Base-by-base conservation (phyloP, 2,888 invertebrate species). In the Drosophila fulvimacula region DNA sequence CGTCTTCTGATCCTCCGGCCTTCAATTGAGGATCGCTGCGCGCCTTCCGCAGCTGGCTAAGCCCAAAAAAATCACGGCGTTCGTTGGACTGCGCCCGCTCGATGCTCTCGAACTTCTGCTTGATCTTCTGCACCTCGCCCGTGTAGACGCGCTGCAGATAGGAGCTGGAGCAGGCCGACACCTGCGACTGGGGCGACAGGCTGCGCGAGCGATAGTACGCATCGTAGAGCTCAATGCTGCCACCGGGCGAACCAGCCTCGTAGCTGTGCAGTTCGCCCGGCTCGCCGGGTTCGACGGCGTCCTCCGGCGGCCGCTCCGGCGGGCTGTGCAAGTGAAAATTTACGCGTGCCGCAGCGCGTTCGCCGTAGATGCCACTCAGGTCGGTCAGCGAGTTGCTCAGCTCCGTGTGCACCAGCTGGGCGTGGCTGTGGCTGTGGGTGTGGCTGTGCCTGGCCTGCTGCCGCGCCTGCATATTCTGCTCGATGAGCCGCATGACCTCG, bases 351-450 rank as follows among this genome's bases (percentile, higher is more conserved):
- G 82, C 93, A 75, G 95, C 94, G 30, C 93, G 94, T 91, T 97
- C 97, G 0, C 97, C 97, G 88, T 96, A 97, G n/a, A 96, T 93
- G 79, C 97, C 97, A 88, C 96, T 96, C 62, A 97, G 93, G 92
- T 96, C 95, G 36, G 96, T 91, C 6, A 91, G 79, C 0, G 93
- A 93, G 30, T 90, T 91, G 66, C 91, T 92, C n/a, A 92, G 71
- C 56, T 92, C 91, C n/a, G 86, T 86, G 59, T 91, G 75, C 19
- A 72, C 49, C 7, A 63, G 15, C 15, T 52, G 65, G 5, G 55
- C 39, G 24, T 39, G 39, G 13, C 2, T 13, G 34, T 36, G 72
- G 9, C 73, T n/a, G 10, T n/a, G n/a, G n/a, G 19, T 19, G 0
- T 42, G 55, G 17, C 2, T 13, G 34, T 36, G 72, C 10, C 73